These are phyloP conservation scores for Apis dorsata DNA, from an alignment of 1,140 invertebrate species.

Conservation along the genomic window DNA sequence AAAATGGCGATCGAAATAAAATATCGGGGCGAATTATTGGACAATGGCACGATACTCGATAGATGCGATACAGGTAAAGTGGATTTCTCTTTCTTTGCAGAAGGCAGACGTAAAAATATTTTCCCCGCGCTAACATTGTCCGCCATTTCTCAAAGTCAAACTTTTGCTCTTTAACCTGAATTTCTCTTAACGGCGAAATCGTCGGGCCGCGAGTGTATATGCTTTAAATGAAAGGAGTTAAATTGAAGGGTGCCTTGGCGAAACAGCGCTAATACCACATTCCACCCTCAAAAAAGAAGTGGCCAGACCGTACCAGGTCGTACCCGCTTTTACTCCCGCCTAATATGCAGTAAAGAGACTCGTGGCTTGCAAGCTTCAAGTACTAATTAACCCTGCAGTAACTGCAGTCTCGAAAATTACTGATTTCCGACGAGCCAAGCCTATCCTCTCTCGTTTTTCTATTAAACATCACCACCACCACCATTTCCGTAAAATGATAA, in stretches of 20 bases:
- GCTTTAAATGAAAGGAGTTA: constrained; percentile 57
- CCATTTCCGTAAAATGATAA: background rate
- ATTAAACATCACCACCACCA: background rate
- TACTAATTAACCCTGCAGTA: constrained; percentile 60
- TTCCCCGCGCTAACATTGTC: background rate
- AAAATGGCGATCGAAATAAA: no score
- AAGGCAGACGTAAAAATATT: background rate
- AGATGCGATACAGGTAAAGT: no score
- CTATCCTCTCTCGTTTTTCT: constrained; percentile 12
- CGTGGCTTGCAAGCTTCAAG: constrained; percentile 44
- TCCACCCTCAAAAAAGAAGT: constrained; percentile 61
- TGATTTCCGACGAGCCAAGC: constrained; percentile 50
- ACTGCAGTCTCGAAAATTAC: constrained; percentile 47
- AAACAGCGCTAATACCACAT: constrained; percentile 65
- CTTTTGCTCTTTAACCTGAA: background rate
- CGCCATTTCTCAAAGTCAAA: background rate
- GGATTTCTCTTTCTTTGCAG: background rate
- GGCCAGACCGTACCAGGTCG: constrained; percentile 58
- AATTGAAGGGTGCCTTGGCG: constrained; percentile 59
- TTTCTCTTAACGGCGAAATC: constrained; percentile 22
- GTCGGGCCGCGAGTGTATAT: constrained; percentile 13
- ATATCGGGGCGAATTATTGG: no score
- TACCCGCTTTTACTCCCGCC: constrained; percentile 53
- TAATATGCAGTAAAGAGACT: constrained; percentile 64
- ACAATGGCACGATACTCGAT: no score